Base-by-base conservation (phyloP, 2,888 invertebrate species). In the Perithous albicinctus region DNA sequence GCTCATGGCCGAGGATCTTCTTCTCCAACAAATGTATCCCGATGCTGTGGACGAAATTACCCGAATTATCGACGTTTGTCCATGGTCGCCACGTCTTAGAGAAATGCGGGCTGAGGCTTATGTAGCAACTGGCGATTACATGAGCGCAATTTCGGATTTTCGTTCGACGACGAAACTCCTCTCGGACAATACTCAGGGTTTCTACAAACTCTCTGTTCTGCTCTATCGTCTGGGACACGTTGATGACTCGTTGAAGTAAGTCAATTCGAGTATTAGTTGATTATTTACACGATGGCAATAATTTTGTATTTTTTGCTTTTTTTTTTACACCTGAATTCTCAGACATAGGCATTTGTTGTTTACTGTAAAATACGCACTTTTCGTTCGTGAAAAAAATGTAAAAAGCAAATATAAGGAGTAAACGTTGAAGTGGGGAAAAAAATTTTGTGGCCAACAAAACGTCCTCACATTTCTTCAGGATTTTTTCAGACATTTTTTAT, bases 221-320 rank as follows among this genome's bases (percentile, higher is more conserved):
- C 95, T 98, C 70, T 99, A 99, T 93, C 95, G 96, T 86, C 94
- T 98, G 74, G 99, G 99, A 2, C 98, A 99, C 88, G 97, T 98
- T 61, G 96, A 96, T 20, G 98, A 98, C 88, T 95, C 98, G 0
- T 94, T 99, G 43, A 97, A 96, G 96, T 97, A 89, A 93, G 93
- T 92, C 64, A 54, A 56, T n/a, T n/a, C 35, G 15, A 56, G 12
- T 32, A 15, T 43, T 15, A 3, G 2, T n/a, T 15, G 1, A 69
- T 56, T 70, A 26, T 54, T 67, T 29, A 8, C 70, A 56, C 54
- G 32, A 12, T 6, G 1, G 70, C 64, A 69, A 7, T 20, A 29
- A 23, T 29, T 73, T 23, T 12, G 2, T 6, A 43, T 41, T 15
- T 48, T 23, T 56, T 32, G 1, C 32, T 8, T 74, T 38, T 26